These are phyloP conservation scores for Rhogogaster chlorosoma DNA, from an alignment of 2,888 invertebrate species.

Conservation along the genomic window DNA sequence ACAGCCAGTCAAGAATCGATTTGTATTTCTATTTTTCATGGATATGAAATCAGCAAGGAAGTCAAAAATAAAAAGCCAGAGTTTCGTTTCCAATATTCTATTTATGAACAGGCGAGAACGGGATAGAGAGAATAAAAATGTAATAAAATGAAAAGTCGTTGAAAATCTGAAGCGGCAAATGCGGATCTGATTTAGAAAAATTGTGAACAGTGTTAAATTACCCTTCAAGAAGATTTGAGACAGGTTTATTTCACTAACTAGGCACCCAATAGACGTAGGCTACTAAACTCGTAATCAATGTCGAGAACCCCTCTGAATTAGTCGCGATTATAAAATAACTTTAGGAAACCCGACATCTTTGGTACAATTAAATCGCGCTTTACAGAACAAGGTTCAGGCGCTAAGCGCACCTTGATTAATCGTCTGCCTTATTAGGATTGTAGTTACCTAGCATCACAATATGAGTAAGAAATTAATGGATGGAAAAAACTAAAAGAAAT, in stretches of 20 bases:
- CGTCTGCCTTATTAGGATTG: slow-evolving; percentile 24
- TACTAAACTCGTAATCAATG: neutral
- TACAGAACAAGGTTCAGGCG: slow-evolving; percentile 19
- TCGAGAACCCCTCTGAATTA: neutral
- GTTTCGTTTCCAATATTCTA: neutral
- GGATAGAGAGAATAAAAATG: neutral
- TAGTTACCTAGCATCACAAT: slow-evolving; percentile 38
- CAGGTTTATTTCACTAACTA: neutral
- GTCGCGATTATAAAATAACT: neutral
- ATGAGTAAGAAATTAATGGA: neutral
- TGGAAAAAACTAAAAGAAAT: neutral
- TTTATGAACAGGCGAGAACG: neutral
- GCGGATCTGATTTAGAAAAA: neutral
- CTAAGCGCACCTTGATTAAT: slow-evolving; percentile 40
- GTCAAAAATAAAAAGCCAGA: neutral
- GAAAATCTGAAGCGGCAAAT: neutral
- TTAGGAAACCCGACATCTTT: neutral
- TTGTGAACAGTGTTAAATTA: neutral
- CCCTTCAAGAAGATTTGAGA: neutral
- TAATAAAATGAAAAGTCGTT: no score
- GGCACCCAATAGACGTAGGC: neutral
- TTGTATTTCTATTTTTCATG: neutral
- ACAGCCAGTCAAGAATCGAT: neutral
- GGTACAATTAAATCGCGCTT: neutral
- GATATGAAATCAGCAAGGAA: neutral